These are phyloP conservation scores for Potamilus streckersoni DNA, from an alignment of 1,140 invertebrate species.

Conservation along the genomic window DNA sequence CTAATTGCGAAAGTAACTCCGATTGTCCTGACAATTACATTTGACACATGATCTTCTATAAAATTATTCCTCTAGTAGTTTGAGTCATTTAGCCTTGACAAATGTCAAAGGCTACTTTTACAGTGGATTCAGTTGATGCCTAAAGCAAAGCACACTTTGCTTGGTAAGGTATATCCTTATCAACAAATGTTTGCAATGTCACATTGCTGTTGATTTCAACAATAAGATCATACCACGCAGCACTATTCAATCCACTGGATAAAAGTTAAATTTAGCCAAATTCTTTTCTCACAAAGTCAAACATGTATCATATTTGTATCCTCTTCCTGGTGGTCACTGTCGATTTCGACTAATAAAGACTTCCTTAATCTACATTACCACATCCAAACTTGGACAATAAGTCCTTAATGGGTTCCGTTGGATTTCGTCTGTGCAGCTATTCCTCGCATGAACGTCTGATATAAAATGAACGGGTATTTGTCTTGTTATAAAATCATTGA, in stretches of 20 bases:
- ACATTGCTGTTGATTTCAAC: conserved; percentile 21
- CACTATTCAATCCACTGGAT: conserved; percentile 17
- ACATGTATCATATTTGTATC: not conserved
- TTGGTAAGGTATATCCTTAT: conserved; percentile 22
- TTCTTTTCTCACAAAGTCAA: conserved; percentile 15
- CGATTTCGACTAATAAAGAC: too few species aligned
- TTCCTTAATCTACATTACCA: too few species aligned
- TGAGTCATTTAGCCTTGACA: conserved; percentile 20
- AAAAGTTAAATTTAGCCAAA: conserved; percentile 14
- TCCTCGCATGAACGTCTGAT: too few species aligned
- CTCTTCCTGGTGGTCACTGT: too few species aligned
- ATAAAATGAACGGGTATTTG: too few species aligned
- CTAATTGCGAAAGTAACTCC: conserved; percentile 32
- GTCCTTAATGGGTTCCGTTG: too few species aligned
- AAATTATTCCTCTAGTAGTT: conserved; percentile 8
- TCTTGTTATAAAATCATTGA: too few species aligned
- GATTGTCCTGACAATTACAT: conserved; percentile 26
- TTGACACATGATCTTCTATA: conserved; percentile 22
- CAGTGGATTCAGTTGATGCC: conserved; percentile 5
- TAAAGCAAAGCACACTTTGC: conserved; percentile 29
- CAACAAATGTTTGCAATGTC: conserved; percentile 10
- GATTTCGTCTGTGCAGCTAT: too few species aligned
- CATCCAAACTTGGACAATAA: too few species aligned
- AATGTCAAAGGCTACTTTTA: conserved; percentile 27
- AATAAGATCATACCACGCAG: conserved; percentile 5